Evolutionary conservation across 2,113 vertebrate genomes (phyloP), one percentile per base, ranked within the genome.

Genomic region (Semnornis frantzii): DNA sequence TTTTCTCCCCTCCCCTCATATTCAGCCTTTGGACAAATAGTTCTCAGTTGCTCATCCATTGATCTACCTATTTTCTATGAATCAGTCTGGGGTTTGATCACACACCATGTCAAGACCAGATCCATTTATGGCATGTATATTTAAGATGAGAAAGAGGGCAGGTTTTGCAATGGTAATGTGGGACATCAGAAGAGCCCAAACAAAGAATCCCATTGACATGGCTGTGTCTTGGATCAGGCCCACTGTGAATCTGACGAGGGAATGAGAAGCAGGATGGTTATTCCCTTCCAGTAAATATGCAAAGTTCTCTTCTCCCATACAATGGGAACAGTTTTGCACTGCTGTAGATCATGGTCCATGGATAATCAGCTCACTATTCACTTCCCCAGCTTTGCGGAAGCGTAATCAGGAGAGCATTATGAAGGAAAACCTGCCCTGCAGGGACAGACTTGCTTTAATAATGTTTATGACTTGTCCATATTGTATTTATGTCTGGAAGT

Each of bases 361-460:
- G 97, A 97, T 98, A 98, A 98, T 98, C 97, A 98, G 97, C 94
- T 95, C 92, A 91, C 97, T 97, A 97, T 98, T 97, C 97, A 97
- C 96, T 87, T 90, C 93, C 96, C 96, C 95, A 89, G 85, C 97
- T 90, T 96, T 97, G 97, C 82, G 96, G 97, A 97, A 97, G 95
- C 78, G 23, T 96, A 97, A 97, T 97, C 97, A 98, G 95, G 96
- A 97, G 97, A 97, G 95, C 89, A 95, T 97, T 97, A 97, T 95
- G 97, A 97, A 97, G 82, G 89, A 95, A 97, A 97, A 97, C 95
- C 96, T 96, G 97, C 94, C 95, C 96, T 91, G 93, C 95, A 96
- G 97, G 97, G 96, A 96, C 16, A 97, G 94, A 96, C 94, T 96
- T 96, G 94, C 94, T 95, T 83, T 95, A 90, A 97, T 97, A 97